phyloP scores from a whole-genome alignment of 2,888 invertebrate genomes.

The Ctenicera cuprea region DNA sequence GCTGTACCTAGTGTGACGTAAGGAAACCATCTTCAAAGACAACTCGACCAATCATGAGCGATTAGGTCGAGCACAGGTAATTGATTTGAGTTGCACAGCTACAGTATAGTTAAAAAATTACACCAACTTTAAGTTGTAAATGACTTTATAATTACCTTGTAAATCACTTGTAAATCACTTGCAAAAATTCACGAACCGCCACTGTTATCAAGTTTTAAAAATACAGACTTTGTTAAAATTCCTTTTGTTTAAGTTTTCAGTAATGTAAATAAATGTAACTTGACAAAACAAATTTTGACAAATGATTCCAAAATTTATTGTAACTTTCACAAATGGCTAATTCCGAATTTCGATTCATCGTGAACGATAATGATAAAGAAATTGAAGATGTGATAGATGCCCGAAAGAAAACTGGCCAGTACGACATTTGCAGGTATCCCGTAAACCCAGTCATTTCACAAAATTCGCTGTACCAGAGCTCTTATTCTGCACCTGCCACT shows the following conservation, averaged over 20 bases:
- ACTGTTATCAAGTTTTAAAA: too few relatives aligned
- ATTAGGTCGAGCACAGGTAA: too few relatives aligned
- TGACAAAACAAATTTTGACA: background rate
- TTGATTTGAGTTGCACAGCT: too few relatives aligned
- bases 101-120: too few relatives aligned
- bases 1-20: too few relatives aligned
- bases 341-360: slow-evolving; percentile 23
- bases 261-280: background rate
- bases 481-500: slow-evolving; percentile 61
- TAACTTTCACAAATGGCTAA: slow-evolving; percentile 11
- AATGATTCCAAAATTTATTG: background rate
- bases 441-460: slow-evolving; percentile 54
- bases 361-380: slow-evolving; percentile 57
- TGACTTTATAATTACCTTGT: too few relatives aligned
- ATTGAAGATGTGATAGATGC: slow-evolving; percentile 71
- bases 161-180: too few relatives aligned
- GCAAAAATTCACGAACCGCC: too few relatives aligned
- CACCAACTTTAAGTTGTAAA: too few relatives aligned
- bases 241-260: background rate
- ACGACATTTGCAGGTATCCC: slow-evolving; percentile 62
- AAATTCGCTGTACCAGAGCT: slow-evolving; percentile 58
- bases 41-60: too few relatives aligned
- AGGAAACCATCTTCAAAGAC: too few relatives aligned
- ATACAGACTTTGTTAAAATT: too few relatives aligned
- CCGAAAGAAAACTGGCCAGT: slow-evolving; percentile 67